Evolutionary conservation across 1,140 invertebrate species (phyloP).

Genomic region (Saccostrea echinata): DNA sequence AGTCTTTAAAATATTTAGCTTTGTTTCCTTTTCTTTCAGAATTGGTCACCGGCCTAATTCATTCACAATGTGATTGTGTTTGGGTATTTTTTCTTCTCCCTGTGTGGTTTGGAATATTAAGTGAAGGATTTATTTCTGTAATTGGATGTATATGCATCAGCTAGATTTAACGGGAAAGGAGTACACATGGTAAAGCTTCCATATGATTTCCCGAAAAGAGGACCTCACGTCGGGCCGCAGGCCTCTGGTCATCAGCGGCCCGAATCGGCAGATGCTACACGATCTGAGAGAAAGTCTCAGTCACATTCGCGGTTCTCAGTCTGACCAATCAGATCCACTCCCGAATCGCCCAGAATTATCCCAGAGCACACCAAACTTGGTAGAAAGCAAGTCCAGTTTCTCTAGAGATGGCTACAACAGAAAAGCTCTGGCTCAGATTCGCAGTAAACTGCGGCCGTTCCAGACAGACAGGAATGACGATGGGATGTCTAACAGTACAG

Average conservation of each 20-base stretch:
- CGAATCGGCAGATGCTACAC: constrained; percentile 76
- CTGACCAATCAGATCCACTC: constrained; percentile 46
- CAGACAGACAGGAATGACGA: constrained; percentile 84
- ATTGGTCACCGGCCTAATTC: not conserved
- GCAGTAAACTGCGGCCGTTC: constrained; percentile 91
- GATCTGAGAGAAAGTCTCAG: constrained; percentile 76
- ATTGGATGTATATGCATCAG: not conserved
- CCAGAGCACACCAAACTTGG: constrained; percentile 70
- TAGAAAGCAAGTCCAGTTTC: constrained; percentile 56
- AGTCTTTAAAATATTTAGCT: not conserved
- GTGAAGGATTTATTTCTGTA: constrained; percentile 9
- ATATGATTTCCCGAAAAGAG: constrained; percentile 42
- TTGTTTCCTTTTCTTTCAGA: constrained; percentile 14
- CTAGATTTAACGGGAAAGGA: not conserved
- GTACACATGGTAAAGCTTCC: constrained; percentile 39
- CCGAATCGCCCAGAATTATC: constrained; percentile 63
- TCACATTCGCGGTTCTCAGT: constrained; percentile 65
- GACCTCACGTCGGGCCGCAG: constrained; percentile 67
- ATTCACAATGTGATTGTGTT: constrained; percentile 14
- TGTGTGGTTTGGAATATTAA: not conserved
- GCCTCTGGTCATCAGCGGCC: constrained; percentile 71
- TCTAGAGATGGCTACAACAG: constrained; percentile 85
- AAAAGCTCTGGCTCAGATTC: constrained; percentile 92
- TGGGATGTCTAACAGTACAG: constrained; percentile 83
- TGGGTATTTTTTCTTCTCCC: not conserved